A percentile compares a stretch with the other conserved stretches of the same genome.
Evolutionary conservation across 2,888 invertebrate species (phyloP).

Genomic region (Caenorhabditis sinica): DNA sequence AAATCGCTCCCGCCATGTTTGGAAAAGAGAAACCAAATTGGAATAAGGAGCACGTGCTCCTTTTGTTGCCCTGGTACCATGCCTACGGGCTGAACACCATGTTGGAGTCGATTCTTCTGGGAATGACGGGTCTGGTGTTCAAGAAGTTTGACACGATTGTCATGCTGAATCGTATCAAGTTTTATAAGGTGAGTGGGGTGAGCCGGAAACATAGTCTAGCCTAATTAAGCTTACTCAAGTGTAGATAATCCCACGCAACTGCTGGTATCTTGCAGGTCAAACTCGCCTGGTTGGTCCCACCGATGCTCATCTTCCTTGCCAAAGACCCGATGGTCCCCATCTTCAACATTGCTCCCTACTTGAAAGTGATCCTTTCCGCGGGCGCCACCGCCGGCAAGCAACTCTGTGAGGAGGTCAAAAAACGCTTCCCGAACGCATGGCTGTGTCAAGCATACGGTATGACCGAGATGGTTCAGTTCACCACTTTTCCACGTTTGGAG

Average conservation of each 20-base stretch:
- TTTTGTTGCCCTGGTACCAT: slow-evolving; percentile 81
- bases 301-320: slow-evolving; percentile 89
- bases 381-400: slow-evolving; percentile 78
- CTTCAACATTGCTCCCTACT: slow-evolving; percentile 52
- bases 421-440: slow-evolving; percentile 72
- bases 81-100: slow-evolving; percentile 79
- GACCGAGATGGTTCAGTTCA: slow-evolving; percentile 68
- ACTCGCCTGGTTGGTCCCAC: slow-evolving; percentile 88
- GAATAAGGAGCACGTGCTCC: slow-evolving; percentile 70
- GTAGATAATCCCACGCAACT: no score
- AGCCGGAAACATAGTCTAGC: no score
- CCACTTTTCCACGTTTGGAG: slow-evolving; percentile 54
- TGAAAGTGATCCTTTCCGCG: slow-evolving; percentile 88
- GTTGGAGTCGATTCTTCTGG: slow-evolving; percentile 62
- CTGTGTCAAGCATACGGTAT: slow-evolving; percentile 66
- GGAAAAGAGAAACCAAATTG: slow-evolving; percentile 55
- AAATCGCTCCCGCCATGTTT: slow-evolving; percentile 59
- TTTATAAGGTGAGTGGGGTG: slow-evolving; percentile 66
- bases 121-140: slow-evolving; percentile 78
- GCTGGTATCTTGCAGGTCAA: slow-evolving; percentile 53
- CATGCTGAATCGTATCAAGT: slow-evolving; percentile 74
- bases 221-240: no score
- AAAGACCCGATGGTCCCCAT: slow-evolving; percentile 87
- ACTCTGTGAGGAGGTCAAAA: slow-evolving; percentile 73
- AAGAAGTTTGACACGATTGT: slow-evolving; percentile 76